phyloP scores from a whole-genome alignment of 1,140 invertebrate genomes.

The Dinothrombium tinctorium region DNA sequence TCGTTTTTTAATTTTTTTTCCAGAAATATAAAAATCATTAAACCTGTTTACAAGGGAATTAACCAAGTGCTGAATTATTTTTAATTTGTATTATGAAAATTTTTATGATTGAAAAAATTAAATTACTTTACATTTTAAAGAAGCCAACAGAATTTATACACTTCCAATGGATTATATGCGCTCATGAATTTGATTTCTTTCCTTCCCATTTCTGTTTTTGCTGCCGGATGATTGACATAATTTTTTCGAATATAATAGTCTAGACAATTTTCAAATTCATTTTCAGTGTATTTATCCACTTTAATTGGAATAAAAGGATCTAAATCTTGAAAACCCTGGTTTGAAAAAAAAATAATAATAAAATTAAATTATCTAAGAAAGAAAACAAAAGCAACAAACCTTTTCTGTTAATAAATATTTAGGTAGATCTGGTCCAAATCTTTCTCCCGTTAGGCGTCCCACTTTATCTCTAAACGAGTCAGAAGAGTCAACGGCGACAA shows the following conservation, averaged over 20 bases:
- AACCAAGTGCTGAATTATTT: too few relatives aligned
- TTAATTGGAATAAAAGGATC: constrained; percentile 68
- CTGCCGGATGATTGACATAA: constrained; percentile 42
- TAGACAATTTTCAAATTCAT: constrained; percentile 48
- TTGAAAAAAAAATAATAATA: too few relatives aligned
- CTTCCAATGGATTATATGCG: constrained; percentile 40
- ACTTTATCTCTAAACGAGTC: not conserved
- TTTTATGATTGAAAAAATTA: too few relatives aligned
- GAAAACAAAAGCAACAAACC: too few relatives aligned
- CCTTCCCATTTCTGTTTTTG: constrained; percentile 30
- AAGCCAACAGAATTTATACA: constrained; percentile 33
- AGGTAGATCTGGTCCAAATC: too few relatives aligned
- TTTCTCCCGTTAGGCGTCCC: not conserved
- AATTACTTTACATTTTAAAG: not conserved
- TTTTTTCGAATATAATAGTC: constrained; percentile 61
- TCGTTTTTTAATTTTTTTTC: too few relatives aligned
- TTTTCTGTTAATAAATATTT: too few relatives aligned
- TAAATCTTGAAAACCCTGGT: constrained; percentile 53
- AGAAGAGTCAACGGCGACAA: too few relatives aligned
- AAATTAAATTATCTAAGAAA: too few relatives aligned
- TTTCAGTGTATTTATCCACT: constrained; percentile 40
- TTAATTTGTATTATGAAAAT: too few relatives aligned
- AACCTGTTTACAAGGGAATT: too few relatives aligned
- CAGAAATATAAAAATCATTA: too few relatives aligned
- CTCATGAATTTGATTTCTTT: constrained; percentile 51